phyloP scores from a whole-genome alignment of 2,113 vertebrate genomes.

The Stictonetta naevosa region DNA sequence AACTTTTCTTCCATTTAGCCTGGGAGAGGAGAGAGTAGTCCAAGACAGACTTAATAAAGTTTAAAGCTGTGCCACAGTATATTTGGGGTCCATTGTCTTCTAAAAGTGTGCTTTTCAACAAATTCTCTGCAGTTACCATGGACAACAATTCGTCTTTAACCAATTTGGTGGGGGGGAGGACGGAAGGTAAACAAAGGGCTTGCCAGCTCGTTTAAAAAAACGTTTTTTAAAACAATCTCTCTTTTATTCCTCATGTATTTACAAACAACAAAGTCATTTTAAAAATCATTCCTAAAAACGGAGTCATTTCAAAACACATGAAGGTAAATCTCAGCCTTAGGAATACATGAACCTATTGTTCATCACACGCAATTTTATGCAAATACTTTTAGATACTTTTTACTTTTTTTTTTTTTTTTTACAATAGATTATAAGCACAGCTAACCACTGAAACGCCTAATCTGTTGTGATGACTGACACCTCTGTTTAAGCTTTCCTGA shows the following conservation, averaged over 20 bases:
- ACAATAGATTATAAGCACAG: neutral
- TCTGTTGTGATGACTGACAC: neutral
- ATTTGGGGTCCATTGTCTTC: conserved; percentile 75
- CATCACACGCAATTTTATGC: neutral
- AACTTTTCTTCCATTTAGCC: conserved; percentile 81
- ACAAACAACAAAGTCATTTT: neutral
- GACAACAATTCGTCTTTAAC: conserved; percentile 69
- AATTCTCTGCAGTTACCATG: conserved; percentile 71
- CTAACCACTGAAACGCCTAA: neutral
- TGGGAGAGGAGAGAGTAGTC: conserved; percentile 64
- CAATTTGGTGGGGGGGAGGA: conserved; percentile 23
- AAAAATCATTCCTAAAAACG: neutral
- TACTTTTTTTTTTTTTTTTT: no score
- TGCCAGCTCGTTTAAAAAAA: neutral
- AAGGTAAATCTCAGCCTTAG: neutral
- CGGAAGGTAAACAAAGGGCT: conserved; percentile 17
- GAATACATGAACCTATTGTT: neutral
- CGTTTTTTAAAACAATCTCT: neutral
- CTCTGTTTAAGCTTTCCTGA: neutral
- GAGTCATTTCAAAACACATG: neutral
- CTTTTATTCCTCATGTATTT: neutral
- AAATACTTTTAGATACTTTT: neutral
- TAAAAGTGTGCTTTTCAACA: conserved; percentile 67
- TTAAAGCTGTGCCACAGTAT: conserved; percentile 78
- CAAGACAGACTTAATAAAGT: conserved; percentile 82